A percentile compares a stretch with the other conserved stretches of the same genome.
phyloP scores from a whole-genome alignment of 2,113 vertebrate species.

The Machaerirhynchus nigripectus region DNA sequence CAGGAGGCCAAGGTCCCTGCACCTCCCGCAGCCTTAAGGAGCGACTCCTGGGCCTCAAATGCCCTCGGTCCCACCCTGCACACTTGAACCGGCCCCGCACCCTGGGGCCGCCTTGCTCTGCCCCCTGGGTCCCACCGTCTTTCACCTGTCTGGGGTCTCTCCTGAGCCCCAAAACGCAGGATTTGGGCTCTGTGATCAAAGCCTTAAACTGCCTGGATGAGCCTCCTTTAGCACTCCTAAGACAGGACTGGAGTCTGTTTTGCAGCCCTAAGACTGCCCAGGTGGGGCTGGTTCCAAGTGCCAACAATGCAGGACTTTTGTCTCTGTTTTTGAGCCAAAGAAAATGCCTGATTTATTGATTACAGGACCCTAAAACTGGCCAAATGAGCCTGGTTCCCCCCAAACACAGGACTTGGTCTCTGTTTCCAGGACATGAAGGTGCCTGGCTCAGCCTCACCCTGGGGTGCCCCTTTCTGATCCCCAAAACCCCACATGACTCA shows the following conservation, averaged over 20 bases:
- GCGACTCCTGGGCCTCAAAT: accelerated
- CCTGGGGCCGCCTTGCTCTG: accelerated
- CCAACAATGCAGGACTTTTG: accelerated
- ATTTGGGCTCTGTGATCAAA: background rate
- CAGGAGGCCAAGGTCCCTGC: no score
- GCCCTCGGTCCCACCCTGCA: accelerated
- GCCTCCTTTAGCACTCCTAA: accelerated
- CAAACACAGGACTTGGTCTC: background rate
- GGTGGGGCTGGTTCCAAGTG: background rate
- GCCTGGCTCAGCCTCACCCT: background rate
- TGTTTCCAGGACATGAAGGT: background rate
- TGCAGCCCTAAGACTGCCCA: background rate
- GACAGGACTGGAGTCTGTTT: background rate
- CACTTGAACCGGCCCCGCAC: background rate
- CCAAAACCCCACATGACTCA: background rate
- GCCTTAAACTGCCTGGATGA: background rate
- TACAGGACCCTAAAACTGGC: background rate
- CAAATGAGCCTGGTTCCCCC: background rate
- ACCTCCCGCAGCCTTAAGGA: background rate
- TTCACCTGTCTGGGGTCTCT: background rate
- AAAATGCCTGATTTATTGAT: background rate
- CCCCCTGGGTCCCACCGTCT: accelerated
- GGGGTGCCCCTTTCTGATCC: no score
- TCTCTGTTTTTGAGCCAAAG: background rate
- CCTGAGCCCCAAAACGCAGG: background rate